Conservation (phyloP, 2,888 invertebrate species). For the Invenusta paracnida region DNA sequence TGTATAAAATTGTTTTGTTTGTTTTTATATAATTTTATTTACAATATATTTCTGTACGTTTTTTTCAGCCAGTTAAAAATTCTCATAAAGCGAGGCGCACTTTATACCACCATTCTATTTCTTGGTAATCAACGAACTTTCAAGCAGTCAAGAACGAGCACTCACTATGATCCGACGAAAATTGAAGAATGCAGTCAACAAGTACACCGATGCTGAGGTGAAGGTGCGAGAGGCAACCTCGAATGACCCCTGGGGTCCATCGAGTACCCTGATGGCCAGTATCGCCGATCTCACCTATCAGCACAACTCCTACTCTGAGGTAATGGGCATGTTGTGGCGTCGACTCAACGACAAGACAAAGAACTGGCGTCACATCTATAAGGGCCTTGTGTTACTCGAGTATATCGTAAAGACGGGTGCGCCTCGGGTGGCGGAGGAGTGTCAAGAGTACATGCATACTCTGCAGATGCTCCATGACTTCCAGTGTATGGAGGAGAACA, state of each 20-base stretch:
- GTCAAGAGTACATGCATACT: conserved; percentile 75
- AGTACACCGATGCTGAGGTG: conserved; percentile 97
- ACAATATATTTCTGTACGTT: too few species aligned
- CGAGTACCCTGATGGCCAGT: conserved; percentile 96
- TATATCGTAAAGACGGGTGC: conserved; percentile 98
- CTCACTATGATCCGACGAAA: conserved; percentile 77
- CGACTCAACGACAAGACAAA: conserved; percentile 96
- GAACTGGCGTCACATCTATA: conserved; percentile 99
- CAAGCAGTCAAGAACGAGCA: too few species aligned
- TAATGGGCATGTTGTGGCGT: conserved; percentile 99
- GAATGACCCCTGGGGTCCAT: conserved; percentile 99
- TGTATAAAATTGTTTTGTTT: too few species aligned
- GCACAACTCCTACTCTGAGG: conserved; percentile 97
- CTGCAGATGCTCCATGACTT: conserved; percentile 36
- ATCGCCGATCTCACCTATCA: conserved; percentile 98
- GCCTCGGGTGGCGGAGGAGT: conserved; percentile 93
- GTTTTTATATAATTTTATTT: too few species aligned
- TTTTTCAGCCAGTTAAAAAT: too few species aligned
- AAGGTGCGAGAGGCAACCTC: conserved; percentile 98
- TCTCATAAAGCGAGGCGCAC: too few species aligned
- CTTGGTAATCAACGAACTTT: too few species aligned
- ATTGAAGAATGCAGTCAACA: conserved; percentile 97
- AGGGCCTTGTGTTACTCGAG: conserved; percentile 86
- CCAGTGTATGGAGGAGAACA: conserved; percentile 37
- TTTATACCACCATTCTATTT: too few species aligned